Percentiles rank a stretch among this genome's conserved stretches.
Evolutionary conservation across 2,888 invertebrate species (phyloP).

Genomic region (Catotricha subobsoleta): DNA sequence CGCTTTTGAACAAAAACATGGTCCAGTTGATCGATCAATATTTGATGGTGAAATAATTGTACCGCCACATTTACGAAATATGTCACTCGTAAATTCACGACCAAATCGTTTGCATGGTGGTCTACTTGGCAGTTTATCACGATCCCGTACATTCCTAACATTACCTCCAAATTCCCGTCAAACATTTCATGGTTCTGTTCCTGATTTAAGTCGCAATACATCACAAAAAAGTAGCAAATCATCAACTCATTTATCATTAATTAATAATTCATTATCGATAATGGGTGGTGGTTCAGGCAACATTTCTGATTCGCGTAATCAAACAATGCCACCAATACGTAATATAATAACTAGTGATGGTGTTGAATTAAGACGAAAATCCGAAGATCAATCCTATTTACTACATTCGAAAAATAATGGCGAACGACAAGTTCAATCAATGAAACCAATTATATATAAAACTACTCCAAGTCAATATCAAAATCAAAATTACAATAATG

Average conservation of each 20-base stretch:
- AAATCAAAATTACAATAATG: too few relatives aligned
- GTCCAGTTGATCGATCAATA: conserved; percentile 19
- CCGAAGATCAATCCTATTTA: not conserved
- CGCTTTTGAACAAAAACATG: conserved; percentile 18
- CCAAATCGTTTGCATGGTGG: conserved; percentile 20
- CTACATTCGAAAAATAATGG: not conserved
- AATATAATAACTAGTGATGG: conserved; percentile 8
- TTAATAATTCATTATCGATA: too few relatives aligned
- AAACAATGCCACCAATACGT: not conserved
- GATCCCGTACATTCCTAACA: conserved; percentile 38
- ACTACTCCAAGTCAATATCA: not conserved
- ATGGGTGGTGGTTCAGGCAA: too few relatives aligned
- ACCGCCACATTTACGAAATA: conserved; percentile 21
- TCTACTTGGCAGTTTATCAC: conserved; percentile 36
- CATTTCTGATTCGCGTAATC: too few relatives aligned
- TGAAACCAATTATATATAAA: not conserved
- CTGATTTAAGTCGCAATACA: conserved; percentile 26
- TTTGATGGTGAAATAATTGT: conserved; percentile 23
- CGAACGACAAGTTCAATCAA: not conserved
- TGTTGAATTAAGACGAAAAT: conserved; percentile 15
- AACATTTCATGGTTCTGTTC: conserved; percentile 25
- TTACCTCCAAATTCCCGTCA: conserved; percentile 19
- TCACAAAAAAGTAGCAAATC: too few relatives aligned
- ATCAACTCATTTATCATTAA: not conserved
- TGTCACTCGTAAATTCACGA: conserved; percentile 8